Base-by-base conservation (phyloP, 2,888 invertebrate genomes). In the Dorcus hopei region DNA sequence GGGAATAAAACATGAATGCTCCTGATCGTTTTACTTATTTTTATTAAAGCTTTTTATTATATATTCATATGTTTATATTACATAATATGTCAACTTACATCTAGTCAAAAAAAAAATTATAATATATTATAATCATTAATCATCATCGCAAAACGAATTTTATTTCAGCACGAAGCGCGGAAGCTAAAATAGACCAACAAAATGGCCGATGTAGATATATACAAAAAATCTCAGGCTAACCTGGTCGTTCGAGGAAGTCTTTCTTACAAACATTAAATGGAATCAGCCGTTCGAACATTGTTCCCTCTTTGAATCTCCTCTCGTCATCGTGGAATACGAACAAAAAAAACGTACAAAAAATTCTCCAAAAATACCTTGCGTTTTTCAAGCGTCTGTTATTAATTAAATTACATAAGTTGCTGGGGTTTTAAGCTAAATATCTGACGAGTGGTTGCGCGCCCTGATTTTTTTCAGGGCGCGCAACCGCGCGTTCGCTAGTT, bases 221-320 rank as follows among this genome's bases (percentile, higher is more conserved):
- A 77, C 74, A 77, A 76, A 77, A 75, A 77, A 72, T 62, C 60
- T 71, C 74, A 74, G 73, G 75, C 68, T 70, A 69, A 70, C 74
- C 75, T 68, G 73, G 73, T 77, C 76, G 76, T 76, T 77, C 75
- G 76, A 73, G 68, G 69, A 66, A 70, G 67, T 69, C 67, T 69
- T 70, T 56, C 54, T 51, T 50, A 38, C 57, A 53, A 54, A 43
- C 45, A 43, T 61, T 52, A 42, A 58, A 50, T 65, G 66, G 68
- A 72, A 69, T 72, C 69, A 70, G 67, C 66, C 67, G 65, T 66
- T 70, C 65, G 72, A 70, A 68, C 68, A 68, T 71, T 71, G 69
- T 66, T 66, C 68, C 66, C 68, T 63, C 54, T 45, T 54, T 58
- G 42, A 54, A 58, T 62, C 63, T 66, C 67, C 63, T 68, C 59